phyloP scores from a whole-genome alignment of 2,797 vertebrate genomes.

The Notamacropus eugenii region DNA sequence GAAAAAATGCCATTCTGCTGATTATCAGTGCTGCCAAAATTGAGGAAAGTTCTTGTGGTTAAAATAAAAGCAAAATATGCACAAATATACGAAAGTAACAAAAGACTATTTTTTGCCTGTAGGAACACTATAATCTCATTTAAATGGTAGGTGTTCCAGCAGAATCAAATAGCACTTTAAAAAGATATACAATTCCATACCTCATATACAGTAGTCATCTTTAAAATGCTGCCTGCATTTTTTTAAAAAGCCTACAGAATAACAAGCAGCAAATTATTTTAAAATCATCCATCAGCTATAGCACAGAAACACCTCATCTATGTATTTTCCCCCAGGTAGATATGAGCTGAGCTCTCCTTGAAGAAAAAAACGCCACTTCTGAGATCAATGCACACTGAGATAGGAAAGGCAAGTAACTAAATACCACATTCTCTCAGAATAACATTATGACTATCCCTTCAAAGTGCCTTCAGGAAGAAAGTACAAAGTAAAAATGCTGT shows the following conservation, averaged over 20 bases:
- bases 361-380: constrained; percentile 72
- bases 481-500: constrained; percentile 1
- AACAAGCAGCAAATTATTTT: constrained; percentile 68
- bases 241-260: constrained; percentile 65
- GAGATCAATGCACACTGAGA: constrained; percentile 52
- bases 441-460: constrained; percentile 19
- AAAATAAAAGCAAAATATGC: constrained; percentile 83
- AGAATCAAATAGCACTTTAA: constrained; percentile 79
- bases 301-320: constrained; percentile 64
- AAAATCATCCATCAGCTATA: constrained; percentile 57
- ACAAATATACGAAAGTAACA: constrained; percentile 82
- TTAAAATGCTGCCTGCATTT: constrained; percentile 69
- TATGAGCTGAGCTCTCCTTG: constrained; percentile 51
- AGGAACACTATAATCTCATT: constrained; percentile 84
- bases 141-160: constrained; percentile 84
- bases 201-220: constrained; percentile 78
- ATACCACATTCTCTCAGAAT: neutral
- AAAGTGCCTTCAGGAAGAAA: neutral
- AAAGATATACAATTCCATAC: constrained; percentile 77
- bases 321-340: constrained; percentile 25
- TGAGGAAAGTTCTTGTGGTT: constrained; percentile 73
- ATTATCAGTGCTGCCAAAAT: constrained; percentile 77
- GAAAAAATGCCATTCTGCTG: constrained; percentile 62
- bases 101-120: constrained; percentile 81
- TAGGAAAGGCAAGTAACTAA: constrained; percentile 14